Evolutionary conservation across 2,797 vertebrate species (phyloP).

Genomic region (Schizopygopsis pylzovi): DNA sequence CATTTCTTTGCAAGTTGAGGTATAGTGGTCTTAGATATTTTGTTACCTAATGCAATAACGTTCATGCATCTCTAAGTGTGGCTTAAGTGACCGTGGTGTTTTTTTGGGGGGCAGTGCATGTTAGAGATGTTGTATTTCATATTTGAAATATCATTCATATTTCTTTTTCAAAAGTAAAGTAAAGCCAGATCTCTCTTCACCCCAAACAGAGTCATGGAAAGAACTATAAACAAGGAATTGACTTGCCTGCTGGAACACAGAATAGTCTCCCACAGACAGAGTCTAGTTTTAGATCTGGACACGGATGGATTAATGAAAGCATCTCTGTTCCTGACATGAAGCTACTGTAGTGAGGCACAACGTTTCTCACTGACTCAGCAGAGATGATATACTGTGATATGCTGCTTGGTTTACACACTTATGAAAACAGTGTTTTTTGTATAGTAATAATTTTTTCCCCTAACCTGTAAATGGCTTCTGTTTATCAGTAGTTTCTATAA

Average conservation of each 20-base stretch:
- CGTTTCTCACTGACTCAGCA: background rate
- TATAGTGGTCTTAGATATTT: background rate
- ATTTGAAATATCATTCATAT: background rate
- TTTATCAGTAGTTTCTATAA: background rate
- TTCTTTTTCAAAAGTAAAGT: background rate
- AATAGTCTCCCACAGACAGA: slow-evolving; percentile 26
- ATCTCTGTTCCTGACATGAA: background rate
- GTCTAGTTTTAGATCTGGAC: slow-evolving; percentile 34
- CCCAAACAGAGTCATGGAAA: background rate
- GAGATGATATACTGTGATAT: background rate
- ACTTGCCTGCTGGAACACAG: slow-evolving; percentile 5
- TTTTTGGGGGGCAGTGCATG: background rate
- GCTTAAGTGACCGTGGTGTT: background rate
- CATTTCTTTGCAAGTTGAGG: background rate
- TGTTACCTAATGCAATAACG: background rate
- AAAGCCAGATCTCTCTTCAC: background rate
- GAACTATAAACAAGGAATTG: slow-evolving; percentile 14
- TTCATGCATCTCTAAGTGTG: background rate
- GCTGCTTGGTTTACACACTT: background rate
- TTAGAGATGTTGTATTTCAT: background rate
- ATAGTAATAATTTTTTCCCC: background rate
- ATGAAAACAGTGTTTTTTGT: background rate
- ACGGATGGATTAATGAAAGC: background rate
- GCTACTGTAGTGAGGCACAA: background rate
- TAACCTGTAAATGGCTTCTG: background rate